Base-by-base conservation (phyloP, 2,888 invertebrate genomes). In the Brachypterus glaber region DNA sequence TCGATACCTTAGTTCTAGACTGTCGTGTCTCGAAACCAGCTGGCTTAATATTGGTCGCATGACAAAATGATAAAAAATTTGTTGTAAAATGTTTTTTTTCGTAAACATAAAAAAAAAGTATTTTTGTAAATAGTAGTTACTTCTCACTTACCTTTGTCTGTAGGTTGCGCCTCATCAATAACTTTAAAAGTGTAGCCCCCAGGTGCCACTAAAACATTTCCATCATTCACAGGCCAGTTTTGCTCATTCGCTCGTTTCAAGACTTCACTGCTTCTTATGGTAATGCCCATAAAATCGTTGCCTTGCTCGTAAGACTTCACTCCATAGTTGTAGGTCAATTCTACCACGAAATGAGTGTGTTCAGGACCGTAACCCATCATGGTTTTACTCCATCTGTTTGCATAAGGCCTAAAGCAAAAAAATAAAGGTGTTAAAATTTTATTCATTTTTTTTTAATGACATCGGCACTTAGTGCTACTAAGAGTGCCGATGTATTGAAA, bases 321-420 rank as follows among this genome's bases (percentile, higher is more conserved):
- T 14, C 91, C 91, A 62, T 98, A 98, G 64, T 98, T 98, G 64
- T 97, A 98, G 8, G 97, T 97, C 30, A 98, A 71, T 62, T 98
- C 97, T 14, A 96, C 74, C 1, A 92, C 97, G 70, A 97, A 98
- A 66, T 97, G 88, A 35, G 77, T 74, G 53, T 91, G 86, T 68
- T 98, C 98, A 1, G 88, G 81, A 0, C 97, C 97, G 66, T 95
- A 98, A 1, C 97, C 98, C 30, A 97, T 77, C 97, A 98, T 98
- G 0, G 97, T 96, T 70, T 98, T 98, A 60, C 95, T 95, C 98
- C 98, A 98, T 51, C 89, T 82, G 54, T 92, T 93, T 54, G 88
- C 90, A 58, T 96, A 97, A 1, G 95, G 95, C n/a, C 95, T 93
- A 37, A 34, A 43, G 34, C 21, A 33, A 36, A 7, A 39, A 14